These are phyloP conservation scores for Erythrocercus mccallii DNA, from an alignment of 2,113 vertebrate genomes.

Conservation along the genomic window DNA sequence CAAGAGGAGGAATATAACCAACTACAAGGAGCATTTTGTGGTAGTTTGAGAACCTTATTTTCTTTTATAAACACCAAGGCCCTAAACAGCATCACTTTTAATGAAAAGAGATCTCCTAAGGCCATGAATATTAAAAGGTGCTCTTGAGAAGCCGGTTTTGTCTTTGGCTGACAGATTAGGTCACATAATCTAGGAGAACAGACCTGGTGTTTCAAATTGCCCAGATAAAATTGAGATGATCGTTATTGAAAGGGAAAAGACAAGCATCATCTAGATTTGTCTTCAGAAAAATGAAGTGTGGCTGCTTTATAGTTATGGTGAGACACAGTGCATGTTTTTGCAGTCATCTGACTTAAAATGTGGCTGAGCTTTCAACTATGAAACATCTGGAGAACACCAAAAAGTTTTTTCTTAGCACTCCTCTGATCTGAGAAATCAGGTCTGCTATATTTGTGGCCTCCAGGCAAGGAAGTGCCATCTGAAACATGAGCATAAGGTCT, in stretches of 20 bases:
- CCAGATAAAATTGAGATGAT: neutral
- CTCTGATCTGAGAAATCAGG: constrained; percentile 2
- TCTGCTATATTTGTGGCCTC: neutral
- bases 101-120: neutral
- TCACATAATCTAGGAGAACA: neutral
- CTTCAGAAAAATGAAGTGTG: neutral
- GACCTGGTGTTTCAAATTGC: neutral
- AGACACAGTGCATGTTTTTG: neutral
- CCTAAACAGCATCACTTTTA: neutral
- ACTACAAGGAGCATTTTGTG: neutral
- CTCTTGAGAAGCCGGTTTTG: neutral
- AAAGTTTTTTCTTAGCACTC: neutral
- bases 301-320: neutral
- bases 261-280: neutral
- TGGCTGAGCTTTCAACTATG: neutral
- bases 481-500: neutral
- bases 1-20: neutral
- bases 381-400: constrained; percentile 24
- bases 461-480: neutral
- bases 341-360: neutral
- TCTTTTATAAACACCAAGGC: neutral
- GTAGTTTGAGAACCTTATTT: neutral
- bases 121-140: neutral
- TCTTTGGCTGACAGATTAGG: neutral
- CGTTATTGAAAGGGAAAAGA: neutral